Percentiles rank a stretch among this genome's conserved stretches.
Evolutionary conservation across 2,113 vertebrate species (phyloP).

Genomic region (Burhinus bistriatus): DNA sequence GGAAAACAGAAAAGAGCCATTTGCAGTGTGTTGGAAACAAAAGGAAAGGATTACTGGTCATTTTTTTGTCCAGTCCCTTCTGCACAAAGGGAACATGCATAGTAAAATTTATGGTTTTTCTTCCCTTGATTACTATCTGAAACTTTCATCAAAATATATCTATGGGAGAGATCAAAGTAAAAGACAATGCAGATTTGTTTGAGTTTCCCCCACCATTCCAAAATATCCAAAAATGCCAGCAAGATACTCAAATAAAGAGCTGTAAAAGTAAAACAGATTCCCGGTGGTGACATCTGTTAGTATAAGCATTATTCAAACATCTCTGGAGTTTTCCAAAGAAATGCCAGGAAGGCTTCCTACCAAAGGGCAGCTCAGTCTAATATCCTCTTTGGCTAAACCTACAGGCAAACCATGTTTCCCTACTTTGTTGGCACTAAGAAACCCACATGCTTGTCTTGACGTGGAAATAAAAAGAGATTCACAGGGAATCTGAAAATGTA

Average conservation of each 20-base stretch:
- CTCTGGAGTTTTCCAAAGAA: slow-evolving; percentile 20
- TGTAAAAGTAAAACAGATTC: slow-evolving; percentile 38
- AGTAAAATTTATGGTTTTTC: background rate
- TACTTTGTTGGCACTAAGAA: background rate
- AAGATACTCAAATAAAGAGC: slow-evolving; percentile 23
- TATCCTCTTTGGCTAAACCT: background rate
- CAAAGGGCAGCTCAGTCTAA: background rate
- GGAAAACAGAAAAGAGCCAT: background rate
- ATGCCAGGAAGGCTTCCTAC: slow-evolving; percentile 1
- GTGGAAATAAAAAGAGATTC: background rate
- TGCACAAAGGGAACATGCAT: background rate
- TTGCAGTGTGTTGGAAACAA: background rate
- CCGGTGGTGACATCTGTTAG: slow-evolving; percentile 48
- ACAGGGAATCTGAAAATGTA: background rate
- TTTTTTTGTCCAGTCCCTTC: background rate
- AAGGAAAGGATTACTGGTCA: background rate
- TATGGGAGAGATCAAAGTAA: background rate
- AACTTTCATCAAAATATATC: background rate
- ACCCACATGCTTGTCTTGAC: background rate
- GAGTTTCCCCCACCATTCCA: background rate
- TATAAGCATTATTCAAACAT: slow-evolving; percentile 28
- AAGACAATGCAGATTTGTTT: slow-evolving; percentile 4
- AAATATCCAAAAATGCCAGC: background rate
- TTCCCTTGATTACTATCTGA: background rate
- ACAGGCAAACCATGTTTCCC: background rate